phyloP scores from a whole-genome alignment of 2,888 invertebrate genomes.

The Cerastis rubricosa region DNA sequence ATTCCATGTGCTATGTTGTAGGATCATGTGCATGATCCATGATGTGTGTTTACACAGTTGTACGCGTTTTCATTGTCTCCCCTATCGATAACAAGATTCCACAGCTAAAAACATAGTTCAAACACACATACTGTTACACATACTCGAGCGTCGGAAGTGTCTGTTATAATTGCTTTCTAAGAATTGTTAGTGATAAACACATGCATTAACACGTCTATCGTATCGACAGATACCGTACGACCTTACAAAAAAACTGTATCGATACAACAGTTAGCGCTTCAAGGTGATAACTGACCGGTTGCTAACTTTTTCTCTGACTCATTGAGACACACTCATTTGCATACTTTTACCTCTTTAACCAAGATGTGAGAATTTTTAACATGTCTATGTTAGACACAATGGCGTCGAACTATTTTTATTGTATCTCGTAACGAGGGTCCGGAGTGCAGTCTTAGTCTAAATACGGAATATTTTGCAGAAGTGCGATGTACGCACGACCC shows the following conservation, averaged over 20 bases:
- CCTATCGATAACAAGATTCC: slow-evolving; percentile 80
- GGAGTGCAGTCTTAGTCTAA: slow-evolving; percentile 48
- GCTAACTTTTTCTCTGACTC: slow-evolving; percentile 79
- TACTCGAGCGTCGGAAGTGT: slow-evolving; percentile 62
- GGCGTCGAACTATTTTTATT: slow-evolving; percentile 69
- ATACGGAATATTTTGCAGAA: slow-evolving; percentile 65
- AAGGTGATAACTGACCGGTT: slow-evolving; percentile 77
- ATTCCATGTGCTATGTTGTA: slow-evolving; percentile 39
- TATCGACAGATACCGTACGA: slow-evolving; percentile 61
- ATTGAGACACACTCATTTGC: slow-evolving; percentile 75
- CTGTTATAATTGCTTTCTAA: slow-evolving; percentile 68
- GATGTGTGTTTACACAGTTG: slow-evolving; percentile 81
- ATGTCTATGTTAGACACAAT: slow-evolving; percentile 73
- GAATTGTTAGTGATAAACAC: slow-evolving; percentile 60
- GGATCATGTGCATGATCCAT: slow-evolving; percentile 51
- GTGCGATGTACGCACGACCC: slow-evolving; percentile 69
- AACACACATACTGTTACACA: slow-evolving; percentile 68
- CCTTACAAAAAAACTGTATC: slow-evolving; percentile 67
- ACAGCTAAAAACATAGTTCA: slow-evolving; percentile 75
- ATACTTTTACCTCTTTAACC: slow-evolving; percentile 70
- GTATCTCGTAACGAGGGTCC: slow-evolving; percentile 44
- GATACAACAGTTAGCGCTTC: slow-evolving; percentile 76
- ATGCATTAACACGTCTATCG: slow-evolving; percentile 61
- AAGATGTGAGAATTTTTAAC: slow-evolving; percentile 69
- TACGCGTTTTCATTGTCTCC: slow-evolving; percentile 75